Evolutionary conservation across 1,140 invertebrate genomes (phyloP).

Genomic region (Drosophila tani): DNA sequence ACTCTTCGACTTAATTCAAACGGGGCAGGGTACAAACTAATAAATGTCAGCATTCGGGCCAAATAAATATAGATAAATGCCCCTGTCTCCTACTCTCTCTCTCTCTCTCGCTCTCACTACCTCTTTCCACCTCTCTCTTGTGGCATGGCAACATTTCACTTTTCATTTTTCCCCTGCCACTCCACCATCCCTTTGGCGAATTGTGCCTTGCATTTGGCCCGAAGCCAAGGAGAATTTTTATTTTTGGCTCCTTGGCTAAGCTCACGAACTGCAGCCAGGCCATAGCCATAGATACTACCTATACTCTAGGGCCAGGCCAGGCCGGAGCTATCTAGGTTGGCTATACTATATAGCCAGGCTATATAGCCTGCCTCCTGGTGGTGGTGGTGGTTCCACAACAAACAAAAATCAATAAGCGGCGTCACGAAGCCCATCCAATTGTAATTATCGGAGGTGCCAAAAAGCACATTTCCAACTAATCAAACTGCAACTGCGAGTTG

Average conservation of each 20-base stretch:
- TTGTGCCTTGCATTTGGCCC: slow-evolving; percentile 66
- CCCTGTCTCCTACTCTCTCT: slow-evolving; percentile 3
- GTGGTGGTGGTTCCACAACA: slow-evolving; percentile 1
- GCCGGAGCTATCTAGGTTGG: slow-evolving; percentile 60
- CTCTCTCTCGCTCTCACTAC: background rate
- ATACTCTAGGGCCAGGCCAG: slow-evolving; percentile 33
- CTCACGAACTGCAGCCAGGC: slow-evolving; percentile 65
- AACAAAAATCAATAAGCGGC: slow-evolving; percentile 48
- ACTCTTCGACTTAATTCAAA: slow-evolving; percentile 41
- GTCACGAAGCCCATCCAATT: slow-evolving; percentile 54
- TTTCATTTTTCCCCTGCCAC: slow-evolving; percentile 39
- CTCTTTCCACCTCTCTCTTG: background rate
- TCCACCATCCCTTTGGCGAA: slow-evolving; percentile 12
- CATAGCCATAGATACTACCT: slow-evolving; percentile 33
- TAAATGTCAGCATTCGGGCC: slow-evolving; percentile 67
- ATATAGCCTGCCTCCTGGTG: background rate
- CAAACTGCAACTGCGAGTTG: slow-evolving; percentile 29
- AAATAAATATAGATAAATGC: slow-evolving; percentile 47
- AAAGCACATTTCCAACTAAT: slow-evolving; percentile 50
- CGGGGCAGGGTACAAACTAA: slow-evolving; percentile 57
- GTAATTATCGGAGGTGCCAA: slow-evolving; percentile 54
- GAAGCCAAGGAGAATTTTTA: slow-evolving; percentile 71
- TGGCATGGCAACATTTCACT: slow-evolving; percentile 62
- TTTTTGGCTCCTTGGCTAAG: slow-evolving; percentile 79
- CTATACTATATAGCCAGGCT: slow-evolving; percentile 42